Conservation (phyloP, 2,888 invertebrate species). For the Congeria kusceri region DNA sequence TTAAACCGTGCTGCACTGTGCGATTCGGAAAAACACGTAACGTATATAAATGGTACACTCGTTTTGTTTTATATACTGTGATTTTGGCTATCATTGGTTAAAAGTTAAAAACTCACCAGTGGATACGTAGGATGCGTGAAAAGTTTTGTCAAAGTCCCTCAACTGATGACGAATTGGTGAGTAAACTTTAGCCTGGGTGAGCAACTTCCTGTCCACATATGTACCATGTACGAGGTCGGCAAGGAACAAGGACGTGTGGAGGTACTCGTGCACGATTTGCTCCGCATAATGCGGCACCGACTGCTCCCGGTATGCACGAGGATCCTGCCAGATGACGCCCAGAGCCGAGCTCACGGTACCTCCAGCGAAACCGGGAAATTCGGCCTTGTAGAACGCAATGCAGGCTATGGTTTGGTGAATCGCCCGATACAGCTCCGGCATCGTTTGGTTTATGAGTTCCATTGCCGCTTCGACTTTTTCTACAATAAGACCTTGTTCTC, state of each 20-base stretch:
- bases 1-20: too few species aligned
- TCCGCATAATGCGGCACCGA: slow-evolving; percentile 25
- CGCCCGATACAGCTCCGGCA: slow-evolving; percentile 6
- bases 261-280: slow-evolving; percentile 29
- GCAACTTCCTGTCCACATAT: slow-evolving; percentile 5
- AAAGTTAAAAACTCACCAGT: too few species aligned
- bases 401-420: slow-evolving; percentile 11
- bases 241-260: slow-evolving; percentile 27
- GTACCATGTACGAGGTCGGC: slow-evolving; percentile 37
- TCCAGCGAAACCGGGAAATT: slow-evolving; percentile 5
- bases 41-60: too few species aligned
- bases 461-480: slow-evolving; percentile 14
- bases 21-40: too few species aligned
- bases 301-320: slow-evolving; percentile 8
- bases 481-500: neutral
- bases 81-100: too few species aligned
- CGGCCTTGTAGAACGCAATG: slow-evolving; percentile 18
- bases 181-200: slow-evolving; percentile 2
- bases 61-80: too few species aligned
- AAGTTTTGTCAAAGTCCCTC: slow-evolving; percentile 19
- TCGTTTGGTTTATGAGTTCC: slow-evolving; percentile 16
- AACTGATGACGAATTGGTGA: slow-evolving; percentile 15
- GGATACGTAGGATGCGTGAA: slow-evolving; percentile 27
- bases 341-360: slow-evolving; percentile 18
- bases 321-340: too few species aligned